Evolutionary conservation across 2,113 vertebrate genomes (phyloP).

Genomic region (Gopherus flavomarginatus): DNA sequence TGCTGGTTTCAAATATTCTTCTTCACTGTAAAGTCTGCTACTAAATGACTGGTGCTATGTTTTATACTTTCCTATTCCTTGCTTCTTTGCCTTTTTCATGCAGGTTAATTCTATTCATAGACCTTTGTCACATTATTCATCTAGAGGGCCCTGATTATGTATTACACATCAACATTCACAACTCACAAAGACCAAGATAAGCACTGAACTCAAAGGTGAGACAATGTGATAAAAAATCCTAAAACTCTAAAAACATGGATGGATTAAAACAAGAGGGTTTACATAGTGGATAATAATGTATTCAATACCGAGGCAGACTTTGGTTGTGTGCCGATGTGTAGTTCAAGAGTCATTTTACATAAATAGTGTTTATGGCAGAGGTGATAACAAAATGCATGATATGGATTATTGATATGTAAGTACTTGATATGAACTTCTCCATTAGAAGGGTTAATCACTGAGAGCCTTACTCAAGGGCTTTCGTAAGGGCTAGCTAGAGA

Average conservation of each 20-base stretch:
- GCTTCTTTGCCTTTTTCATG: slow-evolving; percentile 29
- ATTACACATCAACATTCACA: slow-evolving; percentile 27
- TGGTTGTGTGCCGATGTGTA: not conserved
- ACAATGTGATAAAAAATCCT: slow-evolving; percentile 21
- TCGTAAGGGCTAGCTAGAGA: not conserved
- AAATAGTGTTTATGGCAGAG: not conserved
- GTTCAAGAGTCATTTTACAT: slow-evolving; percentile 1
- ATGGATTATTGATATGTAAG: not conserved
- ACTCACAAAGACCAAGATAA: slow-evolving; percentile 12
- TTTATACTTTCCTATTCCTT: slow-evolving; percentile 12
- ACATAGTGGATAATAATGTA: not conserved
- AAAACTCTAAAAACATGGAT: not conserved
- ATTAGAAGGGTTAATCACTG: not conserved
- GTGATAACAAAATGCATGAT: not conserved
- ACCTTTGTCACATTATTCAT: slow-evolving; percentile 43
- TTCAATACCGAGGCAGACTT: not conserved
- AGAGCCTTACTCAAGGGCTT: not conserved
- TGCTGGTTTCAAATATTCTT: slow-evolving; percentile 43
- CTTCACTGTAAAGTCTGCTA: slow-evolving; percentile 20
- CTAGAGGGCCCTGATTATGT: slow-evolving; percentile 37
- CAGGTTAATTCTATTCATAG: slow-evolving; percentile 42
- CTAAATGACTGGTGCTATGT: slow-evolving; percentile 12
- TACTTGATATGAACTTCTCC: not conserved
- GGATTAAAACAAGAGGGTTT: not conserved
- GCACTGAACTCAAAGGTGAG: not conserved